phyloP scores from a whole-genome alignment of 2,797 vertebrate species.

The Amphiprion clarkii region DNA sequence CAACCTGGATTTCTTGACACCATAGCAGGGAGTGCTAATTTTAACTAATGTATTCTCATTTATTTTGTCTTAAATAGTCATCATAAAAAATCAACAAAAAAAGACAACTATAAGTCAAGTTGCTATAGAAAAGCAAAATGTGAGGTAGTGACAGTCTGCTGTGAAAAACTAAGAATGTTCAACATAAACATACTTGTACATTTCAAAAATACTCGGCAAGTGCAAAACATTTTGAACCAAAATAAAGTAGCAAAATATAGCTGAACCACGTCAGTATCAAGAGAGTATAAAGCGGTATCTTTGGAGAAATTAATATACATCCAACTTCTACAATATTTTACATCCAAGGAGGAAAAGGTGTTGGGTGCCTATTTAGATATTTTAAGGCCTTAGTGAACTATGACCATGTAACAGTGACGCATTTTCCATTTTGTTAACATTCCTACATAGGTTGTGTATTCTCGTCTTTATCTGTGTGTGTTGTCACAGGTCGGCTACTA shows the following conservation, averaged over 20 bases:
- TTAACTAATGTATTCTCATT: background rate
- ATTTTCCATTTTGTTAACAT: background rate
- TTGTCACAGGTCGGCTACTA: slow-evolving; percentile 47
- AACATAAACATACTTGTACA: slow-evolving; percentile 23
- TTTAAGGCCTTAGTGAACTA: slow-evolving; percentile 3
- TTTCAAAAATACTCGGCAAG: slow-evolving; percentile 2
- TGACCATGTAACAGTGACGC: background rate
- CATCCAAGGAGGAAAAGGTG: background rate
- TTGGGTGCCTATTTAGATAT: background rate
- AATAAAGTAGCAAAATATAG: background rate
- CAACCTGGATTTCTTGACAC: background rate
- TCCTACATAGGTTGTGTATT: slow-evolving; percentile 12
- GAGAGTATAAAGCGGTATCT: background rate
- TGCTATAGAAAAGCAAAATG: slow-evolving; percentile 1
- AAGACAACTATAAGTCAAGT: background rate
- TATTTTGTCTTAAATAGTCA: slow-evolving; percentile 13
- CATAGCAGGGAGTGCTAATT: background rate
- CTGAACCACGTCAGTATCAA: background rate
- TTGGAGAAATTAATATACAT: slow-evolving; percentile 5
- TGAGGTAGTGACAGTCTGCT: slow-evolving; percentile 46
- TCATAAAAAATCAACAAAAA: slow-evolving; percentile 1
- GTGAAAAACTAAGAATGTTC: slow-evolving; percentile 5
- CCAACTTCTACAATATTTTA: background rate
- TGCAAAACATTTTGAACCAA: background rate
- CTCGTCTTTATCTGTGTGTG: background rate